A percentile compares a stretch with the other conserved stretches of the same genome.
phyloP scores from a whole-genome alignment of 2,113 vertebrate genomes.

The Columbina picui region DNA sequence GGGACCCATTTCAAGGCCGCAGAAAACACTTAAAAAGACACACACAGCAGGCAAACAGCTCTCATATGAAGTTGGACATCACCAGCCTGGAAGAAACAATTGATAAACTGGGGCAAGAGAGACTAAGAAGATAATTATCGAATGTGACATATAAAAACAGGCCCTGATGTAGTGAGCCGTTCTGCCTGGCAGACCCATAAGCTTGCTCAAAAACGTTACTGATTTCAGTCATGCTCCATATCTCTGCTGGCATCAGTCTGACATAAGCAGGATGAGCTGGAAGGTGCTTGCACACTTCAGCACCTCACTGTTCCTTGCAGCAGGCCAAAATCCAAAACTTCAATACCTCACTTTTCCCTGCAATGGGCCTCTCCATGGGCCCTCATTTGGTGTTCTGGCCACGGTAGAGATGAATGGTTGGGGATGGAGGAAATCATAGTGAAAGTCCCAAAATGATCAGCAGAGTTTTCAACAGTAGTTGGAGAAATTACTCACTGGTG shows the following conservation, averaged over 20 bases:
- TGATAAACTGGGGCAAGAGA: accelerated
- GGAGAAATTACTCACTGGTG: constrained; percentile 58
- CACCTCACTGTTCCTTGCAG: neutral
- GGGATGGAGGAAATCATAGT: constrained; percentile 17
- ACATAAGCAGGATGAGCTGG: neutral
- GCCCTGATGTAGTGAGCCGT: accelerated
- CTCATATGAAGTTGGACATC: neutral
- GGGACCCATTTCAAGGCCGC: neutral
- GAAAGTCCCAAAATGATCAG: constrained; percentile 43
- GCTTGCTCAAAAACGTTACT: neutral
- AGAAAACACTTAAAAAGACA: neutral
- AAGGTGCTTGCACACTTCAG: neutral
- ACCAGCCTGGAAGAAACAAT: neutral
- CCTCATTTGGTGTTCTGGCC: neutral
- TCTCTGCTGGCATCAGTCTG: neutral
- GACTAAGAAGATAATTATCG: neutral
- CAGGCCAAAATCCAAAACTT: neutral
- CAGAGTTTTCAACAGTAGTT: constrained; percentile 19
- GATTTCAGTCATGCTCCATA: neutral
- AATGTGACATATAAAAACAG: neutral
- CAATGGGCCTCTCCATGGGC: neutral
- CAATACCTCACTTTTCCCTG: neutral
- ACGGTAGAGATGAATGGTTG: constrained; percentile 14
- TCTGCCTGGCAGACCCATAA: neutral
- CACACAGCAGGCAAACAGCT: neutral